phyloP scores from a whole-genome alignment of 2,113 vertebrate genomes.

The Ammodytes marinus region DNA sequence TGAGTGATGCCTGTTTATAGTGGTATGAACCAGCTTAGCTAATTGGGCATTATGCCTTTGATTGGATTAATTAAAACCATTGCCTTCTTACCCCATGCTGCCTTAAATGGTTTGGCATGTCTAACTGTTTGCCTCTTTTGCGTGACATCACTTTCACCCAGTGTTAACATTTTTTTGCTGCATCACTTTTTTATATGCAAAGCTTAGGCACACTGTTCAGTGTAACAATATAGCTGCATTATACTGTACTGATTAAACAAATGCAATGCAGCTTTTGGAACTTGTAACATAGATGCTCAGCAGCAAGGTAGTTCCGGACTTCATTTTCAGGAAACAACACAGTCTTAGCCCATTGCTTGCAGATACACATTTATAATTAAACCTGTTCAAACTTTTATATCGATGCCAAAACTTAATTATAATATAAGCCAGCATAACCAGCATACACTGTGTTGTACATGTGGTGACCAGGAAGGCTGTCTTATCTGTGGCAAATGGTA shows the following conservation, averaged over 20 bases:
- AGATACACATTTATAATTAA: neutral
- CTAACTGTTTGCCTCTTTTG: neutral
- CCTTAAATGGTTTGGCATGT: slow-evolving; percentile 7
- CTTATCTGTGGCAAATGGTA: slow-evolving; percentile 43
- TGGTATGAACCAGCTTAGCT: slow-evolving; percentile 22
- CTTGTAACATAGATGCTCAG: neutral
- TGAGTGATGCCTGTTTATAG: neutral
- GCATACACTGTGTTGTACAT: neutral
- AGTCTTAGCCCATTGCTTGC: neutral
- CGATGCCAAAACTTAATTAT: neutral
- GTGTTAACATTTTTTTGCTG: neutral
- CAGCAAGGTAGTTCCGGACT: neutral
- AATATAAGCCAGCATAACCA: neutral
- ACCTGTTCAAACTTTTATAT: neutral
- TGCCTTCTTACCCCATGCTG: neutral
- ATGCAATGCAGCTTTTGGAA: neutral
- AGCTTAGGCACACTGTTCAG: neutral
- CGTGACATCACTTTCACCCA: neutral
- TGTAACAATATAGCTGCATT: neutral
- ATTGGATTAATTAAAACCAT: slow-evolving; percentile 11
- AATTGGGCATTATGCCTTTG: slow-evolving; percentile 1
- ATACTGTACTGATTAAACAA: neutral
- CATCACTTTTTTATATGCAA: neutral
- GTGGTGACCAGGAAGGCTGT: slow-evolving; percentile 11
- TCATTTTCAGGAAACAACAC: neutral